phyloP scores from a whole-genome alignment of 1,140 invertebrate genomes.

The Drosophila lacteicornis region DNA sequence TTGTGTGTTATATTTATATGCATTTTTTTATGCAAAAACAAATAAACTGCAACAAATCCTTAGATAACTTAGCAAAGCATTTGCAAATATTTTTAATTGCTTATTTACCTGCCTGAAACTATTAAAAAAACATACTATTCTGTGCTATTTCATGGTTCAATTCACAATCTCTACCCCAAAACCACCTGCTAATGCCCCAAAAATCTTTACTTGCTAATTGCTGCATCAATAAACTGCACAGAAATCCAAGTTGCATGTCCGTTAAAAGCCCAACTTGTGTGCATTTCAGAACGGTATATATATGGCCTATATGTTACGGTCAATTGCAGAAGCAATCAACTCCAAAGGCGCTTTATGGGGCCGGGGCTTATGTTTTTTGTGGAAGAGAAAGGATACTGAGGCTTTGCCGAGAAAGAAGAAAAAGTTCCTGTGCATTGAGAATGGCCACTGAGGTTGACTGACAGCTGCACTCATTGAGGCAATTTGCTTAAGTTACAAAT shows the following conservation, averaged over 20 bases:
- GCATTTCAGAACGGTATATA: constrained; percentile 20
- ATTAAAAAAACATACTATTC: neutral
- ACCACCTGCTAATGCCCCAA: no score
- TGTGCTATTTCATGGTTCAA: neutral
- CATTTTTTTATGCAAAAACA: no score
- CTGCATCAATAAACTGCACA: constrained; percentile 48
- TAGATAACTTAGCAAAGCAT: no score
- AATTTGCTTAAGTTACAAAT: constrained; percentile 84
- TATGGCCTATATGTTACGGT: constrained; percentile 42
- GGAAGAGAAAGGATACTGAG: neutral
- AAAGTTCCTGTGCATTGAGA: constrained; percentile 9
- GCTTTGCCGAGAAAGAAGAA: neutral
- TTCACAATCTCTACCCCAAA: no score
- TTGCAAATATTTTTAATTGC: constrained; percentile 5
- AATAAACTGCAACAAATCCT: neutral
- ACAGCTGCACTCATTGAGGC: constrained; percentile 83
- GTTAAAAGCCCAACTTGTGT: constrained; percentile 5
- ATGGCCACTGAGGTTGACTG: constrained; percentile 58
- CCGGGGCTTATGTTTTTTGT: constrained; percentile 21
- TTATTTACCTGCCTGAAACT: constrained; percentile 5
- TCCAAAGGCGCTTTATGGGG: constrained; percentile 42
- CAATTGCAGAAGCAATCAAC: constrained; percentile 73
- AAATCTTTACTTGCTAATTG: constrained; percentile 53
- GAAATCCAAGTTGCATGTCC: constrained; percentile 31
- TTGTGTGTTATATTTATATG: neutral